Evolutionary conservation across 1,140 invertebrate genomes (phyloP), one percentile per base, ranked within the genome.

Genomic region (Onthophagus taurus): DNA sequence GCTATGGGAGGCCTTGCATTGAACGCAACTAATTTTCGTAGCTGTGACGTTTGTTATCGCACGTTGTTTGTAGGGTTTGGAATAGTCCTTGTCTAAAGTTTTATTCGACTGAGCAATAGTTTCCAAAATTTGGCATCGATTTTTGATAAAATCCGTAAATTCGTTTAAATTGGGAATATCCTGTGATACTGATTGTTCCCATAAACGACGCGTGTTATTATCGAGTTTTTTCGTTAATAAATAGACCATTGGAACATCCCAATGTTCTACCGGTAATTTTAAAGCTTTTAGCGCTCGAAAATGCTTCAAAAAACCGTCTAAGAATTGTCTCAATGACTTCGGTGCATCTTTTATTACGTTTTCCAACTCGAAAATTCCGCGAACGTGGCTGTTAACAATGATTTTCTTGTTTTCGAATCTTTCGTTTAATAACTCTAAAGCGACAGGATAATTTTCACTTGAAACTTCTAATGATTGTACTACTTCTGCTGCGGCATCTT

Each of bases 391-490:
- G 26, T 42, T 21, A 6, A 51, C 45, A 18, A 53, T 33, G 30
- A 54, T 18, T 14, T 49, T 44, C 14, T 37, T 43, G 23, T 63
- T 60, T 12, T 64, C 45, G 31, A 51, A 67, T 38, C 54, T 35
- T 23, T 61, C 45, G 13, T 45, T 45, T 6, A 65, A 42, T 17
- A 53, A 43, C n/a, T 55, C 38, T 55, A 55, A 59, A 2, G 59
- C 61, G 12, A 37, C 42, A 0, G 16, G 13, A 31, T 61, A 64
- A 48, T 58, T 64, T 8, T 41, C 36, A 8, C 45, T 34, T 0
- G 24, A 48, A 12, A 57, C 48, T 16, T 54, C 52, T 16, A 62
- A 42, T 9, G 47, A 49, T 44, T 54, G 39, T 11, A 65, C 50
- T 2, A 60, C 49, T 18, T 54, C 31, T 1, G 37, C 31, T 1